Percentiles rank a stretch among this genome's conserved stretches.
Conservation (phyloP, 2,888 invertebrate species). For the Tinea trinotella region DNA sequence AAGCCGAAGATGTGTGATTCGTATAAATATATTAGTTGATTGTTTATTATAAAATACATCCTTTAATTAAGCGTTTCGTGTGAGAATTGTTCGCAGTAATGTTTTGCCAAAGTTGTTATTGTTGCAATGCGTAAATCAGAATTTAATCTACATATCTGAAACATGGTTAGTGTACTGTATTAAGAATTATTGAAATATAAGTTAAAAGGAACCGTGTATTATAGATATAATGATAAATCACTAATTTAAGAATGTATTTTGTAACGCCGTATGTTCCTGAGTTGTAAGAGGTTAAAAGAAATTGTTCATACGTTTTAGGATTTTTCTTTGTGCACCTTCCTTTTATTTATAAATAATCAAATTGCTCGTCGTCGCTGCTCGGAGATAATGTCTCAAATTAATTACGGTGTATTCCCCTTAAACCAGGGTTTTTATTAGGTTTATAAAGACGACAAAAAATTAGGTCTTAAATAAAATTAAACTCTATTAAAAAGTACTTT, state of each 20-base stretch:
- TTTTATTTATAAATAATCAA: neutral
- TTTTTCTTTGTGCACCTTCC: slow-evolving; percentile 13
- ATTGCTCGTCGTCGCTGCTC: slow-evolving; percentile 38
- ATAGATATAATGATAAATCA: slow-evolving; percentile 56
- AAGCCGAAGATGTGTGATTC: no score
- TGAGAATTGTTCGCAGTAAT: slow-evolving; percentile 26
- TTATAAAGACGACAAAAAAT: no score
- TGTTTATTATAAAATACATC: no score
- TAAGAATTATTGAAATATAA: slow-evolving; percentile 57
- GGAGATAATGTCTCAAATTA: slow-evolving; percentile 45
- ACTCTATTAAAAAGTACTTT: no score
- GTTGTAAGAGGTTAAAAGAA: slow-evolving; percentile 30
- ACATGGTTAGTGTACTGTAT: slow-evolving; percentile 69
- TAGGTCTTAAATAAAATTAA: no score
- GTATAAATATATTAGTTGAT: no score
- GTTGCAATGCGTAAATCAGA: slow-evolving; percentile 68
- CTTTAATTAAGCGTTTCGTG: slow-evolving; percentile 37
- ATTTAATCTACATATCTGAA: slow-evolving; percentile 73
- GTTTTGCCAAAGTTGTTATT: slow-evolving; percentile 57
- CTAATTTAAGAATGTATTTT: slow-evolving; percentile 70
- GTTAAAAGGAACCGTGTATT: slow-evolving; percentile 66
- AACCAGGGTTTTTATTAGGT: no score
- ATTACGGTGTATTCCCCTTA: no score
- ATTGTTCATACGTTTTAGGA: neutral
- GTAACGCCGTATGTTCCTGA: slow-evolving; percentile 65